Conservation (phyloP, 2,113 vertebrate genomes). For the human region GRCh38 chr15:74807001-74807500, state of each 20-base stretch:
- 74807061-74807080: background rate
- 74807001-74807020: too few species aligned
- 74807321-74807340: background rate
- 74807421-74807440: background rate
- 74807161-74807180: background rate
- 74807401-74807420: accelerated
- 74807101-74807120: background rate
- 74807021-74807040: background rate
- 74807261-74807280: accelerated
- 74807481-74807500: background rate
- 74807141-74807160: background rate
- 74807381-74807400: background rate
- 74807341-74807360: background rate
- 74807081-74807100: background rate
- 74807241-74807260: background rate
- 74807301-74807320: background rate
- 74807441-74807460: background rate
- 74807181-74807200: background rate
- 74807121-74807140: too few species aligned
- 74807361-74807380: too few species aligned
- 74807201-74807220: background rate
- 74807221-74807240: background rate
- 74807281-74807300: background rate
- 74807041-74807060: background rate
- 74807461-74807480: background rate